A percentile compares a stretch with the other conserved stretches of the same genome.
Conservation (phyloP, 2,113 vertebrate species). For the Coregonus clupeaformis region DNA sequence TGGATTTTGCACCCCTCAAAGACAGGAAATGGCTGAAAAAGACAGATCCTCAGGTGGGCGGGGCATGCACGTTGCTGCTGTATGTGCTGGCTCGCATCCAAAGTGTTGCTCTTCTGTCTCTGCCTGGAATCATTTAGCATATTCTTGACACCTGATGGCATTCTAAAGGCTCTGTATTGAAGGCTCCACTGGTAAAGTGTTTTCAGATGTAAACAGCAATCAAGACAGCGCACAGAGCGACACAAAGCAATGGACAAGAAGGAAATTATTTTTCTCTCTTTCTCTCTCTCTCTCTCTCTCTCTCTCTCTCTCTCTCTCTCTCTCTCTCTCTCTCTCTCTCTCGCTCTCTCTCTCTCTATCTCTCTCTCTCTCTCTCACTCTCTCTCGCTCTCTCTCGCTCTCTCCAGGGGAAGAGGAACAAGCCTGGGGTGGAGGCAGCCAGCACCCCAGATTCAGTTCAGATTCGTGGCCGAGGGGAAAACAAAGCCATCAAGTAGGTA, state of each 20-base stretch:
- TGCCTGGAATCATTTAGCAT: slow-evolving; percentile 48
- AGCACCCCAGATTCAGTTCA: slow-evolving; percentile 88
- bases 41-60: too few relatives aligned
- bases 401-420: slow-evolving; percentile 91
- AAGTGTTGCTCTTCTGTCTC: slow-evolving; percentile 32
- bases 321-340: slow-evolving; percentile 22
- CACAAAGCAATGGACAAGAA: neutral
- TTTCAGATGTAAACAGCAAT: slow-evolving; percentile 33
- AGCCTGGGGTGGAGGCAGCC: slow-evolving; percentile 90
- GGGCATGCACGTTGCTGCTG: too few relatives aligned
- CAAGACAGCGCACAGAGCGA: slow-evolving; percentile 18
- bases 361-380: slow-evolving; percentile 6
- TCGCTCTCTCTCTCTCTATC: slow-evolving; percentile 1
- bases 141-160: slow-evolving; percentile 49
- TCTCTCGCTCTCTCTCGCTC: slow-evolving; percentile 33
- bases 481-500: slow-evolving; percentile 99
- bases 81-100: slow-evolving; percentile 45
- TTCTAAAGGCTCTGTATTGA: slow-evolving; percentile 46
- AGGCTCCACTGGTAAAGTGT: slow-evolving; percentile 46
- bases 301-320: slow-evolving; percentile 10
- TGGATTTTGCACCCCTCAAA: too few relatives aligned
- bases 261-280: slow-evolving; percentile 13
- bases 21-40: too few relatives aligned
- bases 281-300: neutral
- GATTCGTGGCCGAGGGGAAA: slow-evolving; percentile 87